Evolutionary conservation across 2,113 vertebrate species (phyloP).

Genomic region (Salvelinus sp.): DNA sequence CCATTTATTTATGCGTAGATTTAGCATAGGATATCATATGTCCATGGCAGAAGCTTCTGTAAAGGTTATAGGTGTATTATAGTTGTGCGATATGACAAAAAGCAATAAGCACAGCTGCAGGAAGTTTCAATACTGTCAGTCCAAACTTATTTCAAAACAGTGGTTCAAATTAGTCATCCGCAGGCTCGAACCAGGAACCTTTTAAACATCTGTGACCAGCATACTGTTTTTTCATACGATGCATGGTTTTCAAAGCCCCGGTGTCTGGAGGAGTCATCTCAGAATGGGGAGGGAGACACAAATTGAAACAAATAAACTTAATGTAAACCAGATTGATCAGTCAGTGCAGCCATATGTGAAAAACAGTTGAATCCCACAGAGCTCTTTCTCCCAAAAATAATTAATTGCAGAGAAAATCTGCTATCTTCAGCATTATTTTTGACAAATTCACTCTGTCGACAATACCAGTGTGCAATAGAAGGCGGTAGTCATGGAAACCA

Average conservation of each 20-base stretch:
- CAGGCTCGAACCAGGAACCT: slow-evolving; percentile 47
- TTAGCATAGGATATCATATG: slow-evolving; percentile 18
- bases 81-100: slow-evolving; percentile 25
- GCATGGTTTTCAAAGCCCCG: slow-evolving; percentile 49
- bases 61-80: slow-evolving; percentile 4
- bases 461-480: background rate
- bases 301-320: slow-evolving; percentile 54
- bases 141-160: slow-evolving; percentile 36
- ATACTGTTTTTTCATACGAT: slow-evolving; percentile 48
- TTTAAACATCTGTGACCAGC: slow-evolving; percentile 67
- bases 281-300: slow-evolving; percentile 47
- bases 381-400: no score
- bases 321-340: slow-evolving; percentile 55
- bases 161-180: slow-evolving; percentile 65
- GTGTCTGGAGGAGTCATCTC: slow-evolving; percentile 64
- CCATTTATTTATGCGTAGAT: slow-evolving; percentile 8
- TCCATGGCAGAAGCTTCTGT: slow-evolving; percentile 10
- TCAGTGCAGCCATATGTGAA: slow-evolving; percentile 23
- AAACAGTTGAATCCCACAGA: background rate
- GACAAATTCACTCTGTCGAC: background rate
- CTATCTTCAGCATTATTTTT: no score
- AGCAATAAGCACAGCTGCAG: slow-evolving; percentile 24
- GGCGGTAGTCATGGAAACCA: background rate
- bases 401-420: background rate
- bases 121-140: slow-evolving; percentile 26